phyloP scores from a whole-genome alignment of 2,888 invertebrate species.

The Lasioglossum vierecki region DNA sequence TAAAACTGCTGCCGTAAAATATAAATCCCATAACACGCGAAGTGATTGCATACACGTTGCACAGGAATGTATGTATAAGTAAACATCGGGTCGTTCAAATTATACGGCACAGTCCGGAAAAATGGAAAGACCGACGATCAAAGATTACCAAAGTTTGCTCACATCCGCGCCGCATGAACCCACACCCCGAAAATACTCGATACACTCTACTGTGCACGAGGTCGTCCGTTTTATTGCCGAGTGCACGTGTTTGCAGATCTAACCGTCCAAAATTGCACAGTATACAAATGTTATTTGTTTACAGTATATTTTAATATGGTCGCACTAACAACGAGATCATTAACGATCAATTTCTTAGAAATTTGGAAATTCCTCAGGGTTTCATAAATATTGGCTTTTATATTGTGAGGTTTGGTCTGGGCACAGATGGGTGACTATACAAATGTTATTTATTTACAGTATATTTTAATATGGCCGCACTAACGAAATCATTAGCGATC shows the following conservation, averaged over 20 bases:
- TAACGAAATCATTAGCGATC: too few species aligned
- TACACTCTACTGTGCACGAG: neutral
- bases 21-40: constrained; percentile 25
- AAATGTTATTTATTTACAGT: too few species aligned
- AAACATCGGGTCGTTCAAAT: constrained; percentile 3
- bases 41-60: constrained; percentile 12
- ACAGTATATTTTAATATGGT: too few species aligned
- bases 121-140: neutral
- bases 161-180: neutral
- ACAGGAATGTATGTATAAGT: neutral
- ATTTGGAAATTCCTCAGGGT: too few species aligned
- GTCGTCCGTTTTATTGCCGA: neutral
- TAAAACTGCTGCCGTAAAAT: constrained; percentile 17
- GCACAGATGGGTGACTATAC: too few species aligned
- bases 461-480: too few species aligned
- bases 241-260: neutral
- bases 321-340: too few species aligned
- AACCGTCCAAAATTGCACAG: neutral
- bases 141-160: neutral
- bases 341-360: too few species aligned
- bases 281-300: neutral
- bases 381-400: too few species aligned
- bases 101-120: neutral
- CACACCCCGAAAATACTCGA: neutral
- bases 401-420: too few species aligned